Base-by-base conservation (phyloP, 2,888 invertebrate genomes). In the Hecatera dysodea region DNA sequence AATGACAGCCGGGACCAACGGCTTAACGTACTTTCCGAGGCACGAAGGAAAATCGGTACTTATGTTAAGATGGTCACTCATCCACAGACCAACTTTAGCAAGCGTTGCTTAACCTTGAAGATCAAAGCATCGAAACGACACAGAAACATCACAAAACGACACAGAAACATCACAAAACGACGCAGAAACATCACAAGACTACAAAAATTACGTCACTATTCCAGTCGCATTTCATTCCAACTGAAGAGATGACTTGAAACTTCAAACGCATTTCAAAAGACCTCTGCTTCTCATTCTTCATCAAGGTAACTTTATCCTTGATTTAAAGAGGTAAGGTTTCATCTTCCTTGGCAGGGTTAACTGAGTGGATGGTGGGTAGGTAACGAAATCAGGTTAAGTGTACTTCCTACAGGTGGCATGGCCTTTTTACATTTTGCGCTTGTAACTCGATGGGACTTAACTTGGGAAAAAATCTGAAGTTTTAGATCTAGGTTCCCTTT, bases 401-500 rank as follows among this genome's bases (percentile, higher is more conserved):
- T 78, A 73, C 84, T 85, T 71, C 62, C 81, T 80, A 87, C 88
- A 89, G 88, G 89, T 89, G 86, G 83, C 33, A 68, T 67, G 24
- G 80, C 78, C 81, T 86, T 87, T 88, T 81, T 80, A 73, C 80
- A 78, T 86, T 85, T 82, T 80, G 62, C 46, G 71, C 80, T 79
- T 69, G 78, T 80, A 70, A 73, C 68, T 75, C 66, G 83, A 80
- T 81, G 78, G 75, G 66, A 24, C 75, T 80, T 68, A 68, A 80
- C 71, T 69, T 72, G 59, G 67, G 70, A 65, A 64, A 75, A 74
- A 61, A 65, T n/a, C 55, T 81, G 55, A 59, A 79, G 72, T 56
- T 60, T 59, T 67, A 59, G 67, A 69, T 65, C 67, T 48, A 71
- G 66, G 55, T 48, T 63, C 29, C 29, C n/a, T 53, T n/a, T 53